Conservation (phyloP, 2,888 invertebrate genomes). For the Pyrrhosoma nymphula region DNA sequence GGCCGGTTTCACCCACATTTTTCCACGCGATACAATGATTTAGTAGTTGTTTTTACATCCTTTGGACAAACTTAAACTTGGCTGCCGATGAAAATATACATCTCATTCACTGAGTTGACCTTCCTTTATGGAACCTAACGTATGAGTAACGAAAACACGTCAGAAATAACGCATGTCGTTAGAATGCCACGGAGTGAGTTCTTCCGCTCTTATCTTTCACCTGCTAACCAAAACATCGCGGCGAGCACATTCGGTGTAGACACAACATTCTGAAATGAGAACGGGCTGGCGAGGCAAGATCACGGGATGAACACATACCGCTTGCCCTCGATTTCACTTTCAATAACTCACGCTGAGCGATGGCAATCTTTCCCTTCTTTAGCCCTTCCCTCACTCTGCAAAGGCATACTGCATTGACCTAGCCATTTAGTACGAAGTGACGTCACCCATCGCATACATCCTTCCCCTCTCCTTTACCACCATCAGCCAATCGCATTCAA, state of each 20-base stretch:
- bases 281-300: background rate
- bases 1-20: no score
- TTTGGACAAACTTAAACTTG: no score
- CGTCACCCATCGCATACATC: background rate
- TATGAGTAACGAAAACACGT: no score
- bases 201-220: background rate
- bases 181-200: background rate
- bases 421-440: background rate
- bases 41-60: no score
- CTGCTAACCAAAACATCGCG: background rate
- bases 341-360: background rate
- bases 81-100: no score
- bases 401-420: background rate
- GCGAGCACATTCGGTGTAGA: background rate
- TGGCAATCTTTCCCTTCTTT: background rate
- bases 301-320: background rate
- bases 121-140: no score
- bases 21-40: no score
- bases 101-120: no score
- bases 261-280: background rate
- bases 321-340: slow-evolving; percentile 23
- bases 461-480: background rate
- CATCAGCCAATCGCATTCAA: background rate
- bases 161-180: no score
- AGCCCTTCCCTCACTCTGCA: background rate